Percentiles rank a stretch among this genome's conserved stretches.
Conservation (phyloP, 2,797 vertebrate genomes). For the Lepus oiostolus region DNA sequence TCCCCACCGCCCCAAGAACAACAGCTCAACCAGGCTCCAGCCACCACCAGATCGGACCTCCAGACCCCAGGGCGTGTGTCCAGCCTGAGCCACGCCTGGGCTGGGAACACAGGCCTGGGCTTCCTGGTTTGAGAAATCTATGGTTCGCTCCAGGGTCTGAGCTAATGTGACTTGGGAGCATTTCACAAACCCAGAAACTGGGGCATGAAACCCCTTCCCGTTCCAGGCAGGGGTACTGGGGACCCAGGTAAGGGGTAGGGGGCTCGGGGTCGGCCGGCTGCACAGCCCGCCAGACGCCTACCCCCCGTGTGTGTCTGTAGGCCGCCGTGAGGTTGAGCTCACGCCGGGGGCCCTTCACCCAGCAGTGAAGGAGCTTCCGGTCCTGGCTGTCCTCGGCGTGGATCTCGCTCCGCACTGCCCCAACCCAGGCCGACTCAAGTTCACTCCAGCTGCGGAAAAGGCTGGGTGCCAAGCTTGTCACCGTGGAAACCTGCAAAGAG, state of each 20-base stretch:
- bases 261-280: not conserved
- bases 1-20: not conserved
- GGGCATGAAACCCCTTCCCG: not conserved
- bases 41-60: too few relatives aligned
- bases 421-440: slow-evolving; percentile 91
- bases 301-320: slow-evolving; percentile 88
- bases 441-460: slow-evolving; percentile 84
- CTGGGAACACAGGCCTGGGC: too few relatives aligned
- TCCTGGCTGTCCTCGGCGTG: slow-evolving; percentile 88
- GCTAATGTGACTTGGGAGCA: not conserved
- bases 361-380: slow-evolving; percentile 89
- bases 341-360: slow-evolving; percentile 87
- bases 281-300: slow-evolving; percentile 72
- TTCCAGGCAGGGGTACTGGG: too few relatives aligned
- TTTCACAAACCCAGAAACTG: not conserved
- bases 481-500: slow-evolving; percentile 82
- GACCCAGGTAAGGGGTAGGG: too few relatives aligned
- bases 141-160: not conserved
- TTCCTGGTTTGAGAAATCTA: not conserved
- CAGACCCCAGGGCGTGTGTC: not conserved
- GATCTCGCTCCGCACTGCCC: slow-evolving; percentile 88
- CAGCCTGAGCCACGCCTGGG: too few relatives aligned
- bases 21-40: not conserved
- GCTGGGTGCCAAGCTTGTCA: slow-evolving; percentile 72
- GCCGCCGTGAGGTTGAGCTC: slow-evolving; percentile 90